Evolutionary conservation across 1,140 invertebrate species (phyloP).

Genomic region (Fopius arisanus): DNA sequence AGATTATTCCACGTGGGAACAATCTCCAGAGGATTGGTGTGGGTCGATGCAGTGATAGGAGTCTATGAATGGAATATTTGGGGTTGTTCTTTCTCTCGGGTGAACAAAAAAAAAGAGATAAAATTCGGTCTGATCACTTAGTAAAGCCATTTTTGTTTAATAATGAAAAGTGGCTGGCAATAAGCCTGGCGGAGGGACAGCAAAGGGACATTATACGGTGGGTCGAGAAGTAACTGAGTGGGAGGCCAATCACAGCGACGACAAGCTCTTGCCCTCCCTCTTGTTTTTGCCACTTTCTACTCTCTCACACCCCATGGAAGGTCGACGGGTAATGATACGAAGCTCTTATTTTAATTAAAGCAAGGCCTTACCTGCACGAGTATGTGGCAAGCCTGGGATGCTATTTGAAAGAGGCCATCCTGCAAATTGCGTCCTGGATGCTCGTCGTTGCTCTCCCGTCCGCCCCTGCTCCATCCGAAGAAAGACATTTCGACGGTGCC

Average conservation of each 20-base stretch:
- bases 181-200: constrained; percentile 4
- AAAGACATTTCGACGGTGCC: constrained; percentile 49
- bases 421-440: constrained; percentile 68
- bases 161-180: constrained; percentile 21
- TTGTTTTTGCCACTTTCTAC: not conserved
- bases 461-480: constrained; percentile 50
- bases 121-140: not conserved
- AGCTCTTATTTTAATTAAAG: constrained; percentile 32
- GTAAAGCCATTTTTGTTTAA: constrained; percentile 14
- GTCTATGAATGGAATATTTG: too few relatives aligned
- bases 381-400: constrained; percentile 75
- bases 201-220: not conserved
- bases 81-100: too few relatives aligned
- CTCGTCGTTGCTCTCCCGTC: constrained; percentile 36
- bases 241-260: constrained; percentile 1
- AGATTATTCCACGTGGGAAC: not conserved
- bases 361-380: constrained; percentile 67
- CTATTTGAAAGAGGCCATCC: constrained; percentile 76
- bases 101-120: not conserved
- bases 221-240: not conserved
- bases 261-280: not conserved
- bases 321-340: constrained; percentile 16
- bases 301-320: not conserved
- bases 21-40: not conserved
- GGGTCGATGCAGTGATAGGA: too few relatives aligned